Percentiles rank a stretch among this genome's conserved stretches.
Evolutionary conservation across 2,797 vertebrate species (phyloP).

Genomic region (Limosa lapponica): DNA sequence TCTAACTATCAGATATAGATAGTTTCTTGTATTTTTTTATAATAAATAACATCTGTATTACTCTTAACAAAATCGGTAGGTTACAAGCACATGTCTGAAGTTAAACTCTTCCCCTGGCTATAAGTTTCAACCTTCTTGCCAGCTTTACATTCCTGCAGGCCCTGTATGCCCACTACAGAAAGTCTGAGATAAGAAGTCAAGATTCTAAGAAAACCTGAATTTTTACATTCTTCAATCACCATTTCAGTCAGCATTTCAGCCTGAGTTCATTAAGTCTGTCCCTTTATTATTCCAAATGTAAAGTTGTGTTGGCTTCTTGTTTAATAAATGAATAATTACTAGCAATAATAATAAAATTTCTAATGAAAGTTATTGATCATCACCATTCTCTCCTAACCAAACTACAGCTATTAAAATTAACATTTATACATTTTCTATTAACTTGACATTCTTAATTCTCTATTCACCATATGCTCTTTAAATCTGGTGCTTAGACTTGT

Average conservation of each 20-base stretch:
- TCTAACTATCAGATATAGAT: neutral
- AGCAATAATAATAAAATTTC: neutral
- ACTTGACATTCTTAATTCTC: neutral
- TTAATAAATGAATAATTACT: neutral
- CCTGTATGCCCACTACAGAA: fast-evolving
- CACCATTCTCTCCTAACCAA: neutral
- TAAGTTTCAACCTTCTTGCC: neutral
- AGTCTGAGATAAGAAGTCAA: neutral
- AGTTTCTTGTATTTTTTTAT: neutral
- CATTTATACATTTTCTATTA: neutral
- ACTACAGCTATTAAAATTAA: neutral
- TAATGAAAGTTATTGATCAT: neutral
- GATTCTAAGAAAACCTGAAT: neutral
- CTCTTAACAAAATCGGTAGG: neutral
- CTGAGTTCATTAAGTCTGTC: neutral
- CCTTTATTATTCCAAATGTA: neutral
- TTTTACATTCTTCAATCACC: neutral
- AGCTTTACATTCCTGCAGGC: fast-evolving
- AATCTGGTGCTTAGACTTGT: neutral
- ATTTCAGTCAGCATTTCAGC: neutral
- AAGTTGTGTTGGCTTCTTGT: neutral
- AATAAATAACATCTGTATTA: neutral
- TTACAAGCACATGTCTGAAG: neutral
- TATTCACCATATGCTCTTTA: neutral
- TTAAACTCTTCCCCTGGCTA: neutral